Conservation (phyloP, 2,797 vertebrate species). For the Enteromius thamalakanensis region DNA sequence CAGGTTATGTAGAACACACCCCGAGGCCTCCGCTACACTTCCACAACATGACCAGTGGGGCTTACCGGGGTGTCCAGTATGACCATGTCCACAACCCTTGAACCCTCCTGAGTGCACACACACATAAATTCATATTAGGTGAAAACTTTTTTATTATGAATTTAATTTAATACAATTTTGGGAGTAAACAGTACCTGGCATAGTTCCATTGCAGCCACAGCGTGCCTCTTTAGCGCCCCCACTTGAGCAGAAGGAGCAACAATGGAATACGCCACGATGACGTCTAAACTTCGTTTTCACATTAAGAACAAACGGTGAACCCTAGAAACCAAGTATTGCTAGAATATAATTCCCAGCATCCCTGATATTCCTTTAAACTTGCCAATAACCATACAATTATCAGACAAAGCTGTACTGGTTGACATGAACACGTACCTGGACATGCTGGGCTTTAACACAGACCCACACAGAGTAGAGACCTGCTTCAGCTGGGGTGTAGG, state of each 20-base stretch:
- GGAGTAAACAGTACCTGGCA: slow-evolving; percentile 81
- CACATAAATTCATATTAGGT: background rate
- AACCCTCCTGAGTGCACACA: slow-evolving; percentile 85
- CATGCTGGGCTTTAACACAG: slow-evolving; percentile 84
- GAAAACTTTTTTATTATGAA: background rate
- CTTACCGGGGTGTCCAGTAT: slow-evolving; percentile 90
- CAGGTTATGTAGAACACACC: slow-evolving; percentile 76
- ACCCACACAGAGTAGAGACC: slow-evolving; percentile 83
- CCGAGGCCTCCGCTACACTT: slow-evolving; percentile 79
- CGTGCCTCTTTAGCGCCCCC: slow-evolving; percentile 86
- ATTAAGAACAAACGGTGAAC: slow-evolving; percentile 83
- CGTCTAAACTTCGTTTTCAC: slow-evolving; percentile 80
- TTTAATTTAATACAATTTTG: background rate
- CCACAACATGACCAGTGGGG: slow-evolving; percentile 95
- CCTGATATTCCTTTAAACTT: background rate
- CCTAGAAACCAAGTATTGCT: slow-evolving; percentile 71
- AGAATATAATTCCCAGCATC: background rate
- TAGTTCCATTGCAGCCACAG: slow-evolving; percentile 90
- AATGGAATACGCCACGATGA: slow-evolving; percentile 88
- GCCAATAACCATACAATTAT: background rate
- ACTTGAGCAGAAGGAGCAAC: slow-evolving; percentile 94
- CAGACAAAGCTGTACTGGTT: background rate
- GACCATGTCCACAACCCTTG: slow-evolving; percentile 91
- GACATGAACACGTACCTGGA: slow-evolving; percentile 78
- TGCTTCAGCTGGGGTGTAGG: slow-evolving; percentile 80